Conservation (phyloP, 2,797 vertebrate species). For the Acomys russatus region DNA sequence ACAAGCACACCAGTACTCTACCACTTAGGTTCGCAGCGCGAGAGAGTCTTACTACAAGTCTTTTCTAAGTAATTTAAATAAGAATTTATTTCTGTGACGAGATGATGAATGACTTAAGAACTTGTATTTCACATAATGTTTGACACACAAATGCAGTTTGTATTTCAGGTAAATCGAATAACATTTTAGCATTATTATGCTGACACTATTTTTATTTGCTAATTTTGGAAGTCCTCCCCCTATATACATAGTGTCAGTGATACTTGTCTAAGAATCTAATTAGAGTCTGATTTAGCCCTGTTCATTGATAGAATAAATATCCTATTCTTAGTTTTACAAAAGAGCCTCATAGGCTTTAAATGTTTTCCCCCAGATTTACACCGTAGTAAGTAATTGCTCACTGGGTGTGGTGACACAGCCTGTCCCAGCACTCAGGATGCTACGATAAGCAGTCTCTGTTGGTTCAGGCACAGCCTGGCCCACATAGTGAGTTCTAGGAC, state of each 20-base stretch:
- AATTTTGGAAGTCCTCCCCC: background rate
- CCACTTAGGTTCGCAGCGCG: background rate
- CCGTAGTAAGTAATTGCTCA: slow-evolving; percentile 11
- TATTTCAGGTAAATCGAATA: background rate
- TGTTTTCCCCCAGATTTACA: slow-evolving; percentile 7
- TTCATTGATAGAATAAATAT: background rate
- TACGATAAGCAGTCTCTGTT: background rate
- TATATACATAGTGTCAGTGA: background rate
- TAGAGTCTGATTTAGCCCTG: background rate
- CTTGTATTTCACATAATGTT: background rate
- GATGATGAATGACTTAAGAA: background rate
- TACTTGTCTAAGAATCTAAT: background rate
- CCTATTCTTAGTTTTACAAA: background rate
- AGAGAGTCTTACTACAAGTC: background rate
- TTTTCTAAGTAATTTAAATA: background rate
- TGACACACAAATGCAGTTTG: background rate
- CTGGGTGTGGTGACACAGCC: background rate
- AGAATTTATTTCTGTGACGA: background rate
- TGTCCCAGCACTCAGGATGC: background rate
- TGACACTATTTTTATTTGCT: background rate
- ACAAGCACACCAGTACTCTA: background rate
- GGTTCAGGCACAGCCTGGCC: background rate
- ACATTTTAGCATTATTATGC: background rate
- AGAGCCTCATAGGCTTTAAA: background rate
- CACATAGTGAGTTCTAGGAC: background rate